Evolutionary conservation across 1,140 invertebrate species (phyloP), one percentile per base, ranked within the genome.

Genomic region (Apocrypta bakeri): DNA sequence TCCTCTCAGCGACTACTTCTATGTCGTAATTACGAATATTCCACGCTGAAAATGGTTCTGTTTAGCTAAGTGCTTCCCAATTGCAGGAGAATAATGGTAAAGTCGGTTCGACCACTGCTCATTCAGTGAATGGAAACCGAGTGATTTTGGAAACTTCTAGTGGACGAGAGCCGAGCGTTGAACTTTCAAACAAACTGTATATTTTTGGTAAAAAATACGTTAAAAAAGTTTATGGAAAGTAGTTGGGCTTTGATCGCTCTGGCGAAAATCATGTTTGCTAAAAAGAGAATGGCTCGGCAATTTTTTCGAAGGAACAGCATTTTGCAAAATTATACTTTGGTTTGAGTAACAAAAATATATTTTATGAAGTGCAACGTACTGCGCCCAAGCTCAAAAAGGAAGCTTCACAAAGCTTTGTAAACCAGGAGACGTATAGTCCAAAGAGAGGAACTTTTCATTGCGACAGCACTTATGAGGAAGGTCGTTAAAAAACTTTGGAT

Each of bases 21-120:
- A 21, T 31, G 17, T 9, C 64, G 64, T 68, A 68, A 68, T 68
- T 68, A 25, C 64, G 64, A 31, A 31, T 27, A 68, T 68, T 68
- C 64, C 64, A 25, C 25, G 24, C 9, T 31, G 25, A 25, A 14
- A 29, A 29, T 2, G 64, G 11, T 25, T 21, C 64, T 21, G 64
- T 68, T 68, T 68, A 27, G 11, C 64, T 25, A 31, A 21, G 64
- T 31, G 64, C 25, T 29, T 11, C 27, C 29, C 64, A 27, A 68
- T 27, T 68, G n/a, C 64, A 68, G 25, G 9, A 68, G 29, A 68
- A 25, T 68, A 68, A 68, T 68, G 29, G 64, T 11, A 12, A 21
- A 56, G 48, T 56, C 48, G 7, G 48, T n/a, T 56, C 2, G 40
- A 17, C 40, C 40, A 17, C 1, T 42, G 21, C 42, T 66, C 21